Conservation (phyloP, 23 tunicate genomes). For the Styela clava region DNA sequence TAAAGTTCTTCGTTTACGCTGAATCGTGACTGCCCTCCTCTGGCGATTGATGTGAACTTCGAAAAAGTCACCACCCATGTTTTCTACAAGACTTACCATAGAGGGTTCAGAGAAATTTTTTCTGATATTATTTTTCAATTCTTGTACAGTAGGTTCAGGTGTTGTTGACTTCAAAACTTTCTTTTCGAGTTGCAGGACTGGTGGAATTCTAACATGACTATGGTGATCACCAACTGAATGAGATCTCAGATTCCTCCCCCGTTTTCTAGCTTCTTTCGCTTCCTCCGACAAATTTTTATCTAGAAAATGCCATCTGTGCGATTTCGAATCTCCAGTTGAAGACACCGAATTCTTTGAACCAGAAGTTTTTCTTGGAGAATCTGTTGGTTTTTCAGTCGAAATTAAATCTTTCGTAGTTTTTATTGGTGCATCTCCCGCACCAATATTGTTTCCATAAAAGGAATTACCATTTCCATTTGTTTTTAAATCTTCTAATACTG, state of each 20-base stretch:
- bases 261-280: slow-evolving; percentile 38
- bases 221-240: slow-evolving; percentile 52
- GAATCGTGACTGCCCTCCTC: slow-evolving; percentile 66
- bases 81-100: slow-evolving; percentile 56
- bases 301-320: slow-evolving; percentile 23
- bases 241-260: slow-evolving; percentile 23
- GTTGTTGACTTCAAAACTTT: slow-evolving; percentile 50
- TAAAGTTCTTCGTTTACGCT: slow-evolving; percentile 28
- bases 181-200: slow-evolving; percentile 81
- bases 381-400: not conserved
- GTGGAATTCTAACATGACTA: slow-evolving; percentile 67
- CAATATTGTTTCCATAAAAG: not conserved
- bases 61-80: slow-evolving; percentile 54
- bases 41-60: slow-evolving; percentile 88
- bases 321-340: not conserved
- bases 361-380: not conserved
- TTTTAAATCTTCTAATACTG: not conserved
- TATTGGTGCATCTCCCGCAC: slow-evolving; percentile 24
- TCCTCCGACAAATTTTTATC: slow-evolving; percentile 26
- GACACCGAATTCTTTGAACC: slow-evolving; percentile 1
- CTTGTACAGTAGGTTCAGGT: slow-evolving; percentile 51
- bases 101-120: slow-evolving; percentile 87
- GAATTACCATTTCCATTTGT: slow-evolving; percentile 4
- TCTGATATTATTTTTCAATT: slow-evolving; percentile 74
- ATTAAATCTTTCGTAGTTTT: not conserved